Evolutionary conservation across 30 jellyfish, hydroid and myxozoan genomes (phyloP).

Genomic region (Hydractinia symbiolongicarpus): DNA sequence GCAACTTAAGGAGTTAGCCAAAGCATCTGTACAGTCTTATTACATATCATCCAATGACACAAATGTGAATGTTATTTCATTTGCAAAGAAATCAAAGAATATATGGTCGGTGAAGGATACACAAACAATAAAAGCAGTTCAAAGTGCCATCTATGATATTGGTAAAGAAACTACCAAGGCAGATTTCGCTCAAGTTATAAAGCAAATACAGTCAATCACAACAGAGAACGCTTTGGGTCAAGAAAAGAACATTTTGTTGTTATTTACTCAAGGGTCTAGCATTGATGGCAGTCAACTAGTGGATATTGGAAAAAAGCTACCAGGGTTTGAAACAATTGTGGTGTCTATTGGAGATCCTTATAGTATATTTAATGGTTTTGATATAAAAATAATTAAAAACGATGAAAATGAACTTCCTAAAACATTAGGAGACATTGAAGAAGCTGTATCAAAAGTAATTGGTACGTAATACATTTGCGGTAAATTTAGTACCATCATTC

Average conservation of each 20-base stretch:
- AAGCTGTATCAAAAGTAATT: background rate
- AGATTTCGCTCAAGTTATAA: too few species aligned
- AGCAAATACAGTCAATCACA: too few species aligned
- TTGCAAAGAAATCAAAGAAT: too few species aligned
- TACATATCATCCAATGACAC: background rate
- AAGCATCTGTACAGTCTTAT: background rate
- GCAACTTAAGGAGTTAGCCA: slow-evolving; percentile 2
- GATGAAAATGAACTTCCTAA: slow-evolving; percentile 5
- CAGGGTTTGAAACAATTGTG: slow-evolving; percentile 16
- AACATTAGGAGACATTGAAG: slow-evolving; percentile 8
- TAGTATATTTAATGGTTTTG: background rate
- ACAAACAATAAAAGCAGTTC: too few species aligned
- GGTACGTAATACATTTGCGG: background rate
- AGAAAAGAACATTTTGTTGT: too few species aligned
- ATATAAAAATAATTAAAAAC: background rate
- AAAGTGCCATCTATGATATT: too few species aligned
- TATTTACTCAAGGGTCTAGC: background rate
- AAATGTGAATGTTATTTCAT: background rate
- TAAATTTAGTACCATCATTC: background rate
- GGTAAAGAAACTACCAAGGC: too few species aligned
- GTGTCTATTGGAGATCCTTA: slow-evolving; percentile 16
- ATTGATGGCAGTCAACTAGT: background rate
- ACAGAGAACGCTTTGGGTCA: too few species aligned
- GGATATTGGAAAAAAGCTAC: background rate
- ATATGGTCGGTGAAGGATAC: too few species aligned